Evolutionary conservation across 2,888 invertebrate species (phyloP).

Genomic region (Synanthedon tipuliformis): DNA sequence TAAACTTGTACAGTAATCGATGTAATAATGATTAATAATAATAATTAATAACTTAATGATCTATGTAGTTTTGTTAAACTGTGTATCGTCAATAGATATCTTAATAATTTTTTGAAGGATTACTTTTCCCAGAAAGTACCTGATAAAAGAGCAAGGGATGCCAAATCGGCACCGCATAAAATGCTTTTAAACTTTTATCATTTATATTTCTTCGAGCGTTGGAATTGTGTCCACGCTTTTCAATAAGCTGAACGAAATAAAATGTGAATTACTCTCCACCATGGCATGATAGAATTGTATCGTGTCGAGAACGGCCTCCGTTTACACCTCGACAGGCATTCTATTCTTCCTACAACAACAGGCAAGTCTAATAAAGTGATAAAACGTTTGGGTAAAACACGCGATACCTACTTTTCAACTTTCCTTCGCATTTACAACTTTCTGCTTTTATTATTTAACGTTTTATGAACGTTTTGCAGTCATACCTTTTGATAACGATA

Average conservation of each 20-base stretch:
- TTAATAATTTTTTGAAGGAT: too few species aligned
- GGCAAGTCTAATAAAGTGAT: slow-evolving; percentile 56
- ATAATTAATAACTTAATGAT: too few species aligned
- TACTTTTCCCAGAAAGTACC: too few species aligned
- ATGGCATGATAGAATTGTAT: slow-evolving; percentile 22
- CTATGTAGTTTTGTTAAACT: too few species aligned
- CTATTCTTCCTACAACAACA: slow-evolving; percentile 27
- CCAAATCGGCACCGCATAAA: not conserved
- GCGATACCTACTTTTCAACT: slow-evolving; percentile 39
- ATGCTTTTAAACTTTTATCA: not conserved
- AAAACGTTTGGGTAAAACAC: slow-evolving; percentile 42
- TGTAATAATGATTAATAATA: too few species aligned
- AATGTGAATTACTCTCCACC: slow-evolving; percentile 20
- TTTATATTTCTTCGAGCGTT: not conserved
- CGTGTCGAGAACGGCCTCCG: slow-evolving; percentile 18
- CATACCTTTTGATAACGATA: too few species aligned
- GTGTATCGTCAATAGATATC: too few species aligned
- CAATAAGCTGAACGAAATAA: slow-evolving; percentile 12
- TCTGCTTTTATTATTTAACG: not conserved
- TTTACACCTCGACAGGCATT: slow-evolving; percentile 20
- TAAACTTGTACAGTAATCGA: too few species aligned
- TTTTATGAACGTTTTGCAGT: not conserved
- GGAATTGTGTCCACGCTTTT: not conserved
- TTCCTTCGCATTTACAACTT: slow-evolving; percentile 19
- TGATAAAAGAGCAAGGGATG: too few species aligned